Evolutionary conservation across 37 sponge, comb jelly and placozoan genomes (phyloP).

Genomic region (Mnemiopsis leidyi): DNA sequence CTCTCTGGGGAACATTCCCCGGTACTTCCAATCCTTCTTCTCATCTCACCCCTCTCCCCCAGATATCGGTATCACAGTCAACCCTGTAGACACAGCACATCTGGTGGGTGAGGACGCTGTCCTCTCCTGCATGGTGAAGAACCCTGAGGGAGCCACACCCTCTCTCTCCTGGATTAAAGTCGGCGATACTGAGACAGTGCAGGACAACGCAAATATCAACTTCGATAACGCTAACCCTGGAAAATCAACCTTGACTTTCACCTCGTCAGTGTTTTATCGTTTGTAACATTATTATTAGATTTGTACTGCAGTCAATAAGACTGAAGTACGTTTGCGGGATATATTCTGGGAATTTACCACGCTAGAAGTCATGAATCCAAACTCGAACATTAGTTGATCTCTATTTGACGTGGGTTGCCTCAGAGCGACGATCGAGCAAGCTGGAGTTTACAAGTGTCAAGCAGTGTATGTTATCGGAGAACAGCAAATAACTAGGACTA

Average conservation of each 20-base stretch:
- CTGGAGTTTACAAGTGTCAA: not conserved
- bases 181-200: not conserved
- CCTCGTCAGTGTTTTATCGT: not conserved
- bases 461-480: not conserved
- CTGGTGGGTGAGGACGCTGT: not conserved
- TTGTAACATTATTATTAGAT: not conserved
- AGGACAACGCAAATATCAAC: not conserved
- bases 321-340: no score
- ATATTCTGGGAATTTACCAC: no score
- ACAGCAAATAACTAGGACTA: not conserved
- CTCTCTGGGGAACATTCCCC: no score
- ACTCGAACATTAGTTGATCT: no score
- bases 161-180: not conserved
- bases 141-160: not conserved
- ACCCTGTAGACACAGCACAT: not conserved
- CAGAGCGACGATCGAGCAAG: not conserved
- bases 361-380: no score
- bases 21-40: no score
- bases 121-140: conserved; percentile 5
- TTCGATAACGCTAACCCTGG: not conserved
- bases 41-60: not conserved
- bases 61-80: not conserved
- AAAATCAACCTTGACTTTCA: not conserved
- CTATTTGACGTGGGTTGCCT: no score
- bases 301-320: no score